A percentile compares a stretch with the other conserved stretches of the same genome.
Conservation (phyloP, 2,113 vertebrate species). For the Sinosuthora webbiana region DNA sequence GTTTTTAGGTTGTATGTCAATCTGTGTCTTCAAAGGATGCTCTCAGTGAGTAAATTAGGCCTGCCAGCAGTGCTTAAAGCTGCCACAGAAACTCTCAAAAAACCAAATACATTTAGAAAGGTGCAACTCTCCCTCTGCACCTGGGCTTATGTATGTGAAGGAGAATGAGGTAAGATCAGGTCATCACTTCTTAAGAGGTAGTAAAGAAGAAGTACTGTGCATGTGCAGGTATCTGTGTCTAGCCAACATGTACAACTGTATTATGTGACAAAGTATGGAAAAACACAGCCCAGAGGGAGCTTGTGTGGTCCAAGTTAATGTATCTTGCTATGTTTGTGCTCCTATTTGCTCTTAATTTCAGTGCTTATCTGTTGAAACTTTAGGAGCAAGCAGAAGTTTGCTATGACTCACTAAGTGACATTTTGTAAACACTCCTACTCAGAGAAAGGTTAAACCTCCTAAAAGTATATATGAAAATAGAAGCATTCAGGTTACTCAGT, state of each 20-base stretch:
- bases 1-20: neutral
- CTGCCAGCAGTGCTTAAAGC: neutral
- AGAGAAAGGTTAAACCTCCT: neutral
- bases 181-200: neutral
- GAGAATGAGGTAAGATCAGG: neutral
- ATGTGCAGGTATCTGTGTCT: neutral
- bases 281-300: neutral
- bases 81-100: neutral
- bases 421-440: neutral
- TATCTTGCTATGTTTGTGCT: neutral
- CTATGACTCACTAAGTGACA: neutral
- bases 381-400: neutral
- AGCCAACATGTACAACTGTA: neutral
- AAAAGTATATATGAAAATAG: neutral
- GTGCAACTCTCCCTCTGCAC: neutral
- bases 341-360: neutral
- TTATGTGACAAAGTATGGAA: neutral
- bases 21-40: neutral
- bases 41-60: neutral
- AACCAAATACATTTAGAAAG: neutral
- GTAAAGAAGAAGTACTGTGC: neutral
- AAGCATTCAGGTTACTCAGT: neutral
- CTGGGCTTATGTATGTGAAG: neutral
- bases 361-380: neutral
- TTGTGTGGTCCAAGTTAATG: neutral